phyloP scores from a whole-genome alignment of 1,140 invertebrate species.

The Pomacea maculata region DNA sequence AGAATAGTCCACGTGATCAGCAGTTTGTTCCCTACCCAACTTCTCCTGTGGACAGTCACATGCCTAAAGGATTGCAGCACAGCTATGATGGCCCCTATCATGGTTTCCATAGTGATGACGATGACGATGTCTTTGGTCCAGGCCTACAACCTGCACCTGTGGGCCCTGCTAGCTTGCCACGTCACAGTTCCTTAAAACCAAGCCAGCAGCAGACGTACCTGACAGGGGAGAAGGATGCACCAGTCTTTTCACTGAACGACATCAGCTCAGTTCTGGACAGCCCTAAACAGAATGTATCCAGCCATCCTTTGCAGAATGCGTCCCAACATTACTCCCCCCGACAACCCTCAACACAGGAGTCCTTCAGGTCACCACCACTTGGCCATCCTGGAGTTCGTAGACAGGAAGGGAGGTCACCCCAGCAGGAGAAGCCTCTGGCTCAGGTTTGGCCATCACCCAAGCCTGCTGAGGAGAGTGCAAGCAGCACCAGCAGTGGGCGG shows the following conservation, averaged over 20 bases:
- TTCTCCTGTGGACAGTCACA: background rate
- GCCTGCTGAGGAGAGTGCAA: slow-evolving; percentile 31
- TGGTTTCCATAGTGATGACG: slow-evolving; percentile 39
- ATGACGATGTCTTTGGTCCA: slow-evolving; percentile 46
- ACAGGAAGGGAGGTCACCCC: background rate
- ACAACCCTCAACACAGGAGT: slow-evolving; percentile 14
- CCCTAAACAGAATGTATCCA: slow-evolving; percentile 33
- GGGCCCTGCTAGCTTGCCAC: slow-evolving; percentile 37
- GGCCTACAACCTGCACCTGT: slow-evolving; percentile 2
- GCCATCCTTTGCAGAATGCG: slow-evolving; percentile 1
- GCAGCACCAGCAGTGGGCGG: slow-evolving; percentile 49
- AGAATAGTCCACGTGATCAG: background rate
- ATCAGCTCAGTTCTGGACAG: slow-evolving; percentile 59
- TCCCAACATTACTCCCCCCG: background rate
- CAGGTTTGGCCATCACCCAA: slow-evolving; percentile 20
- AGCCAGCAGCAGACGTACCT: slow-evolving; percentile 42
- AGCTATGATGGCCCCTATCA: slow-evolving; percentile 29
- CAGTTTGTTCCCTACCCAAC: too few species aligned
- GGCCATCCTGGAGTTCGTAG: slow-evolving; percentile 19
- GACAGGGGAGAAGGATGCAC: slow-evolving; percentile 28
- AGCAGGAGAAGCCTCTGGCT: slow-evolving; percentile 4
- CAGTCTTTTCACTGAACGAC: slow-evolving; percentile 44
- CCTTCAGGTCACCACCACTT: slow-evolving; percentile 6
- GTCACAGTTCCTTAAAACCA: slow-evolving; percentile 54
- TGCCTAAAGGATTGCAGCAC: background rate